These are phyloP conservation scores for Rhodophaea formosa DNA, from an alignment of 2,888 invertebrate species.

Conservation along the genomic window DNA sequence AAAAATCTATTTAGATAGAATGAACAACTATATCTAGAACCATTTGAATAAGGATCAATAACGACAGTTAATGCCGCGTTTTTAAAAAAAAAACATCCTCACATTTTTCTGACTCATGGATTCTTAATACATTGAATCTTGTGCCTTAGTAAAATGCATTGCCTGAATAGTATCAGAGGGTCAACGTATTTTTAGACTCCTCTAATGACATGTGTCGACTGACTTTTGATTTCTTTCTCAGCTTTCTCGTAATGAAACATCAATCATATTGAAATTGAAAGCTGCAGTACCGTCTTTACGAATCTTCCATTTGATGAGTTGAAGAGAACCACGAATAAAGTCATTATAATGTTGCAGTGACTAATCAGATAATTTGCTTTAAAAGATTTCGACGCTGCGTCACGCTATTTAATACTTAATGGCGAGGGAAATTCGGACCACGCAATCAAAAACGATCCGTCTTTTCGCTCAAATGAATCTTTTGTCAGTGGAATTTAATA, in stretches of 20 bases:
- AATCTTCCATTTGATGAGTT: slow-evolving; percentile 4
- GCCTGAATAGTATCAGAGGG: too few species aligned
- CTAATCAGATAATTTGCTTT: slow-evolving; percentile 6
- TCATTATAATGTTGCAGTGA: slow-evolving; percentile 2
- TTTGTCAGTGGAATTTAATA: slow-evolving; percentile 16
- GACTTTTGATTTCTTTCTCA: neutral
- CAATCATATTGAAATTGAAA: slow-evolving; percentile 9
- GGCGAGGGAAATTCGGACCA: slow-evolving; percentile 6
- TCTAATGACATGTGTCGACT: neutral
- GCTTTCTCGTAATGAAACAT: slow-evolving; percentile 7
- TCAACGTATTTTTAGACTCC: too few species aligned
- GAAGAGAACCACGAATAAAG: neutral
- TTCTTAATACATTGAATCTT: too few species aligned
- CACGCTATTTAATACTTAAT: slow-evolving; percentile 16
- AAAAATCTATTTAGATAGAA: too few species aligned
- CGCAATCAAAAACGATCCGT: slow-evolving; percentile 4
- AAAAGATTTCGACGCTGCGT: neutral
- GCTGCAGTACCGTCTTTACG: neutral
- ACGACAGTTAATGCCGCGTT: too few species aligned
- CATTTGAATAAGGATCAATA: too few species aligned
- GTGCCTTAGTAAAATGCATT: too few species aligned
- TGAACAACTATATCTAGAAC: too few species aligned
- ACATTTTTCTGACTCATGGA: too few species aligned
- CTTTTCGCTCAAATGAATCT: slow-evolving; percentile 8
- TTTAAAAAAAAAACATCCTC: too few species aligned